Evolutionary conservation across 2,888 invertebrate species (phyloP).

Genomic region (Agonopterix arenella): DNA sequence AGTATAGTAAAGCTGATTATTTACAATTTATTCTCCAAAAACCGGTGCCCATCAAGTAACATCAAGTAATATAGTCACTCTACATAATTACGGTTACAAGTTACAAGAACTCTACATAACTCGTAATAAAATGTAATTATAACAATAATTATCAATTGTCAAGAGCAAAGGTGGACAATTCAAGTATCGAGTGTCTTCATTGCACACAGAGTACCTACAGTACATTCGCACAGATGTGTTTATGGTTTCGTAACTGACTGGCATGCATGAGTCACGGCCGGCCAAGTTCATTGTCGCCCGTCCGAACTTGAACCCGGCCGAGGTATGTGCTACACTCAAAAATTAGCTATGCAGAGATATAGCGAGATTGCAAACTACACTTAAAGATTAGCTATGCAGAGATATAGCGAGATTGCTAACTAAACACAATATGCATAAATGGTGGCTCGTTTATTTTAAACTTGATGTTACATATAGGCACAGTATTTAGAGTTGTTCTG

Average conservation of each 20-base stretch:
- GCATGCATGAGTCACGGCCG: slow-evolving; percentile 69
- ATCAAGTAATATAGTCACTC: too few relatives aligned
- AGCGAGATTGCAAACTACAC: slow-evolving; percentile 19
- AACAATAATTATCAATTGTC: background rate
- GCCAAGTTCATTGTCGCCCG: slow-evolving; percentile 74
- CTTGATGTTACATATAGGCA: background rate
- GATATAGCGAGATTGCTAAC: too few relatives aligned
- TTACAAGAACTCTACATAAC: background rate
- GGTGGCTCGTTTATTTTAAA: background rate
- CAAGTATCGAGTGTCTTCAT: slow-evolving; percentile 23
- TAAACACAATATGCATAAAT: background rate
- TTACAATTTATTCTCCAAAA: too few relatives aligned
- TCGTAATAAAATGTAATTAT: background rate
- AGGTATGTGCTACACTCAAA: slow-evolving; percentile 31
- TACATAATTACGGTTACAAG: too few relatives aligned
- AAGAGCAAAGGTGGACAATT: slow-evolving; percentile 1
- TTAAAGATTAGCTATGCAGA: slow-evolving; percentile 30
- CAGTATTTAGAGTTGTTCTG: too few relatives aligned
- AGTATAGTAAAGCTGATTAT: too few relatives aligned
- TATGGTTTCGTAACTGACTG: slow-evolving; percentile 71
- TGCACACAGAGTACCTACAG: slow-evolving; percentile 12
- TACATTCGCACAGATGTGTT: slow-evolving; percentile 38
- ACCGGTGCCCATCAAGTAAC: too few relatives aligned
- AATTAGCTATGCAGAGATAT: slow-evolving; percentile 27
- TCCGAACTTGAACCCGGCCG: slow-evolving; percentile 70